Evolutionary conservation across 23 tunicate genomes (phyloP).

Genomic region (Botrylloides violaceus): DNA sequence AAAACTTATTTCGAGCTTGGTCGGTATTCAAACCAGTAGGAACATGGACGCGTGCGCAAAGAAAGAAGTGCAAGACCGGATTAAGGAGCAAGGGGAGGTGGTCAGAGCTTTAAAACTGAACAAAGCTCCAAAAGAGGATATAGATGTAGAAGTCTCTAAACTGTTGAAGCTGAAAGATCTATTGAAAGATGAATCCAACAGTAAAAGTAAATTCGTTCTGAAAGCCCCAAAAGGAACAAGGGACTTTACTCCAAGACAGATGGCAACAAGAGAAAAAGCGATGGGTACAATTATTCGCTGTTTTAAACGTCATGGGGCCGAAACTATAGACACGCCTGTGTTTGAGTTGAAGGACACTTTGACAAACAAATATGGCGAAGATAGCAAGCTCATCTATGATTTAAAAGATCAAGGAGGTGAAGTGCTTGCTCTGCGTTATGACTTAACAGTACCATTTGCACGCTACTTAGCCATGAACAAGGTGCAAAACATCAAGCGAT

Average conservation of each 20-base stretch:
- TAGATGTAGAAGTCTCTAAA: conserved; percentile 83
- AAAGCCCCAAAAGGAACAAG: conserved; percentile 95
- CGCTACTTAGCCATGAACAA: conserved; percentile 84
- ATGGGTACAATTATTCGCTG: conserved; percentile 46
- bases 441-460: conserved; percentile 92
- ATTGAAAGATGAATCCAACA: conserved; percentile 22
- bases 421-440: conserved; percentile 79
- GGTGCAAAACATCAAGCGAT: conserved; percentile 66
- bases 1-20: too few relatives aligned
- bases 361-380: conserved; percentile 96
- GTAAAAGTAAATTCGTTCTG: conserved; percentile 49
- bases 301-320: conserved; percentile 96
- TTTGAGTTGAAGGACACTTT: conserved; percentile 94
- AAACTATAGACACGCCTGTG: conserved; percentile 96
- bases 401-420: conserved; percentile 92
- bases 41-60: neutral
- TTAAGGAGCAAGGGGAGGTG: conserved; percentile 68
- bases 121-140: conserved; percentile 31
- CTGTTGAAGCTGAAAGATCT: conserved; percentile 68
- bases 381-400: conserved; percentile 91
- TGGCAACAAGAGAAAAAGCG: conserved; percentile 86
- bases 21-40: too few relatives aligned
- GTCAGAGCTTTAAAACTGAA: conserved; percentile 62
- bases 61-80: conserved; percentile 40
- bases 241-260: conserved; percentile 77